phyloP scores from a whole-genome alignment of 2,797 vertebrate genomes.

The Mormyrops attenuatus region DNA sequence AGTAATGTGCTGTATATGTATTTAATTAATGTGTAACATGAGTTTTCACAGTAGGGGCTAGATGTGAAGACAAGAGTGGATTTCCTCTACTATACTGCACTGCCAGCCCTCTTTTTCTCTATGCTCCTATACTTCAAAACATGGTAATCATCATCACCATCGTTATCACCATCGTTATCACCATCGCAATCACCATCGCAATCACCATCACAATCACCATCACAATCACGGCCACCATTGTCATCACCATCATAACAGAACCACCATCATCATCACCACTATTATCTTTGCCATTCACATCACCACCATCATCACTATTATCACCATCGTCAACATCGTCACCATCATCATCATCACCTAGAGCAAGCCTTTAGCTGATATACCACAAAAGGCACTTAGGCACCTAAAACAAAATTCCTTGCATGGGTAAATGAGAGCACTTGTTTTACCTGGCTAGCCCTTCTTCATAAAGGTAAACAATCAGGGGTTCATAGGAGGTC shows the following conservation, averaged over 20 bases:
- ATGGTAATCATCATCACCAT: background rate
- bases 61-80: background rate
- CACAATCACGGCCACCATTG: no score
- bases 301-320: background rate
- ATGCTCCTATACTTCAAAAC: background rate
- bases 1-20: background rate
- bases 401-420: background rate
- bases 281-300: no score
- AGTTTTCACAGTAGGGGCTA: background rate
- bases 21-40: background rate
- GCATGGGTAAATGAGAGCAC: background rate
- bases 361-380: background rate
- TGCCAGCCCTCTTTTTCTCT: background rate
- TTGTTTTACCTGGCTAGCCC: slow-evolving; percentile 80
- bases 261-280: background rate
- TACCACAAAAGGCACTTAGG: background rate
- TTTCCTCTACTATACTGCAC: background rate
- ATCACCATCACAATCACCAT: no score
- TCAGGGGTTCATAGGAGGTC: slow-evolving; percentile 88
- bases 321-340: background rate
- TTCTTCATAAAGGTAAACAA: slow-evolving; percentile 93
- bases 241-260: background rate
- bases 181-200: background rate
- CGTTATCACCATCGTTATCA: background rate
- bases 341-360: background rate